Evolutionary conservation across 1,140 invertebrate genomes (phyloP), one percentile per base, ranked within the genome.

Genomic region (Drosophila subpulchrella): DNA sequence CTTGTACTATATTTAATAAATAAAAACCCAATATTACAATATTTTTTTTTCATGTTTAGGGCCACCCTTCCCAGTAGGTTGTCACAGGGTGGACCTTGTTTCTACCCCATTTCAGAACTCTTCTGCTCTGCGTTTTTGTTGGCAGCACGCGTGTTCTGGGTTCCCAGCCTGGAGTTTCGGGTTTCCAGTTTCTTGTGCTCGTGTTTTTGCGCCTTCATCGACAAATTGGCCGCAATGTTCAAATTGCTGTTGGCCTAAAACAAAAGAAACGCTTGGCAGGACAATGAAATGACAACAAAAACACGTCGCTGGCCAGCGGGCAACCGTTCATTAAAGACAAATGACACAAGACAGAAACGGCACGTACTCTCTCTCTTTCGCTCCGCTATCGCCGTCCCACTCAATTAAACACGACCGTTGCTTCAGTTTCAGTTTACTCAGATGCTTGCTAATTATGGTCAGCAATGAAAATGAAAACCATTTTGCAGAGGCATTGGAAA

Each of bases 401-500:
- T 91, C 89, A 91, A 91, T 91, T 91, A 91, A 91, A 91, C 89
- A 88, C 74, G 81, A 80, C 84, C 74, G 77, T 75, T 89, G 83
- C 63, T 68, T 30, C 17, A 44, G 60, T 55, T 61, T 30, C 17
- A 51, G 53, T 42, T 32, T 36, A 24, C 12, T 55, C 53, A 17
- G 81, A 79, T 81, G 74, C 74, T 34, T 79, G 83, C 83, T 88
- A 86, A 86, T 86, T 88, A 79, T 58, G 59, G 62, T 34, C 34
- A 41, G 38, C 20, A 20, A 11, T 60, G 42, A 47, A 41, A 65
- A 48, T 34, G 27, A 58, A 42, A 55, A 53, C 42, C 39, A 39
- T 34, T 67, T 34, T 15, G 24, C 20, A 30, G 10, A 30, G 17
- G n/a, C 38, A 47, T 24, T 20, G 10, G 17, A 24, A 48, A 39